Evolutionary conservation across 1,140 invertebrate species (phyloP), one percentile per base, ranked within the genome.

Genomic region (Pemphigus obesinymphae): DNA sequence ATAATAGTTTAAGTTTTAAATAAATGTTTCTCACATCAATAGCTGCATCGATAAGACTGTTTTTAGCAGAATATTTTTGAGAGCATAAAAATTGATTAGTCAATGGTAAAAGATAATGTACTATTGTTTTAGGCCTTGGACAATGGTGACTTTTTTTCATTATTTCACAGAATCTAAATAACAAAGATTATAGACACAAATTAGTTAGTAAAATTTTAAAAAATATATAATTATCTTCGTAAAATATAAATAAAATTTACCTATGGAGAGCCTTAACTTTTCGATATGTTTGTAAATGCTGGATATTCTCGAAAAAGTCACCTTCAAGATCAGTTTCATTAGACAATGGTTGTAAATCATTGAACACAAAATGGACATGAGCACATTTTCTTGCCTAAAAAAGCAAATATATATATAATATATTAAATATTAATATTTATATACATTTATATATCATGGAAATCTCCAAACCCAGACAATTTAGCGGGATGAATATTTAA

Each of bases 251-350:
- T 6, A 63, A 80, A 58, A 81, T 17, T 81, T 82, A 86, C 85
- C 91, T 93, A 10, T 92, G 86, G 29, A 97, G 85, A 0, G 95
- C 96, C 84, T 93, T 90, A 0, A 92, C 91, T 85, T 93, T 91
- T 84, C 95, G 90, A 85, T 97, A 94, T 20, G 92, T 88, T 88
- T 97, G 94, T 50, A 95, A 87, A 88, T 99, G 97, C 48, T 91
- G 90, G 84, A 97, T 92, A 85, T 97, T 98, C 84, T 97, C 94
- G 86, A 97, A 99, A 88, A 98, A 97, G 87, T 98, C 96, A 0
- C 94, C 91, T 86, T 99, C 96, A 1, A 89, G 86, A 86, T 98
- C 95, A 48, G 88, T 88, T 84, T 91, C 90, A 85, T 94, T 92
- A 0, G 90, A 89, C 3, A 97, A 88, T 23, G 89, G 86, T 2